Evolutionary conservation across 2,113 vertebrate genomes (phyloP), one percentile per base, ranked within the genome.

Genomic region (Brachyhypopomus occidentalis): DNA sequence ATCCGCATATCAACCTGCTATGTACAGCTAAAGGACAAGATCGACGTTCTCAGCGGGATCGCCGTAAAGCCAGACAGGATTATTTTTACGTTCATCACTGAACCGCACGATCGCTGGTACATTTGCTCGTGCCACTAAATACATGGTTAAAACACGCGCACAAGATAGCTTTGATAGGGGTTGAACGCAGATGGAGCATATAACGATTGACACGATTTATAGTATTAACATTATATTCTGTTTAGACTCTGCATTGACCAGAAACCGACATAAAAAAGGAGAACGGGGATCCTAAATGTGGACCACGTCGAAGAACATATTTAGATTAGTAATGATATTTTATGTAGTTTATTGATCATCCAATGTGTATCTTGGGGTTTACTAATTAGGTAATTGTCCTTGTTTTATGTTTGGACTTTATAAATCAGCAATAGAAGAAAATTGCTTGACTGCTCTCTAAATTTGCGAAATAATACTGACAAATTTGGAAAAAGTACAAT

Each of bases 1-100:
- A 67, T 77, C 84, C 48, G 36, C 80, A 83, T 38, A 66, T 80
- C 36, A 72, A 82, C 58, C 66, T 48, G 17, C 73, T 60, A 74
- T 77, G 48, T 67, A 22, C 34, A 66, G 3, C 23, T 77, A 30
- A 14, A 77, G 62, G 25, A 63, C 34, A 52, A 63, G 72, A n/a
- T 6, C 73, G 11, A 1, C 45, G 45, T 9, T 11, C 45, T 52
- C 45, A 14, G 45, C 45, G 45, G 45, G 45, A 1, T 52, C 12
- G 41, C 5, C 34, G 41, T 55, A 60, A 71, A 79, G 67, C 34
- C 56, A 45, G 20, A 36, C 8, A 71, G 66, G 22, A 45, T 4
- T 8, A 20, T 45, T 27, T 60, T 19, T 38, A 3, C 36, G 8
- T 52, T 70, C 36, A 27, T 60, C 48, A n/a, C 30, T 38, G n/a